Evolutionary conservation across 2,888 invertebrate genomes (phyloP).

Genomic region (Brachypalpus laphriformis): DNA sequence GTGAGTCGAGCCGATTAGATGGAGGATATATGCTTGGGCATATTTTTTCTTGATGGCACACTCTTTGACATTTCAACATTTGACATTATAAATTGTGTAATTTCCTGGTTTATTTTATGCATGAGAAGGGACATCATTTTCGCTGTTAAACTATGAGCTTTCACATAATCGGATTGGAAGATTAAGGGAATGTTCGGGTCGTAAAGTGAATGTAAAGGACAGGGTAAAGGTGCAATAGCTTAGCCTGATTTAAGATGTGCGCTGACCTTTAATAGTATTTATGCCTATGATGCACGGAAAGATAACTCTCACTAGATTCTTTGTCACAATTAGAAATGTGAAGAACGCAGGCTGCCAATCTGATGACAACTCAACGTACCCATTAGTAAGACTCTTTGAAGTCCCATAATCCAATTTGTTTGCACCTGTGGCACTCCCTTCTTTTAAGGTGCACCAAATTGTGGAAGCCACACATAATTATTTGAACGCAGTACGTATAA

Average conservation of each 20-base stretch:
- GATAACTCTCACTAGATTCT: no score
- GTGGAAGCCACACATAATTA: no score
- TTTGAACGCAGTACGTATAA: no score
- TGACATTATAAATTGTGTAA: constrained; percentile 32
- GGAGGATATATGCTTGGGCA: not conserved
- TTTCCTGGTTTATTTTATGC: constrained; percentile 14
- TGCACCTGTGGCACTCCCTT: no score
- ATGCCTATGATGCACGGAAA: no score
- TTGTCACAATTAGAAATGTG: no score
- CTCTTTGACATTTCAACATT: constrained; percentile 20
- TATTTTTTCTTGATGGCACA: not conserved
- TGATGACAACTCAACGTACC: no score
- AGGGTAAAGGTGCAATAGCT: not conserved
- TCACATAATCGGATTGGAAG: not conserved
- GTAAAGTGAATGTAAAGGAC: not conserved
- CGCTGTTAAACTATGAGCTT: not conserved
- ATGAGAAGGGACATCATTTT: constrained; percentile 5
- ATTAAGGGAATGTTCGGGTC: not conserved
- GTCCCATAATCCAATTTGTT: no score
- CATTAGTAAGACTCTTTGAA: no score
- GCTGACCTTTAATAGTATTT: not conserved
- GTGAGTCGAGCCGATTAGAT: constrained; percentile 8
- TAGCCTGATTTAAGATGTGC: not conserved
- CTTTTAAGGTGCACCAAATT: no score
- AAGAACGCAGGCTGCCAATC: no score